Evolutionary conservation across 2,888 invertebrate species (phyloP).

Genomic region (Drosophila limbata): DNA sequence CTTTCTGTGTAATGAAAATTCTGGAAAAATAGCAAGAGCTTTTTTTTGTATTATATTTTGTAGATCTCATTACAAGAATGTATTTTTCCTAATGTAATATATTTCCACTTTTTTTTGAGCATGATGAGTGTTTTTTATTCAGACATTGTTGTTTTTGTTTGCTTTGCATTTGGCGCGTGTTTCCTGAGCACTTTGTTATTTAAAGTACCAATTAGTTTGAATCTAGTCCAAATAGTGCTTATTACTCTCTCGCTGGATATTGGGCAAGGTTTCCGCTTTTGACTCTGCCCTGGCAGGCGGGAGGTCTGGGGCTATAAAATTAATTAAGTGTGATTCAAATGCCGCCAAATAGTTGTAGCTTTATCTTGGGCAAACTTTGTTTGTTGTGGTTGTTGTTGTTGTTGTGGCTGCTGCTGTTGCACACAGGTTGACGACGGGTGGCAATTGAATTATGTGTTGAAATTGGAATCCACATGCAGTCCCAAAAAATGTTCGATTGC

Average conservation of each 20-base stretch:
- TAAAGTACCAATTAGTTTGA: slow-evolving; percentile 40
- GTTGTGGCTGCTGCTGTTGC: slow-evolving; percentile 12
- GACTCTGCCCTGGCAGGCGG: slow-evolving; percentile 8
- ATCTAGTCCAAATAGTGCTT: slow-evolving; percentile 24
- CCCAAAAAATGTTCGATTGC: slow-evolving; percentile 20
- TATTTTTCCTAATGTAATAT: slow-evolving; percentile 6
- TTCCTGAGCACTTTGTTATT: slow-evolving; percentile 30
- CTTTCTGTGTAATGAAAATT: too few species aligned
- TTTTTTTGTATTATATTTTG: background rate
- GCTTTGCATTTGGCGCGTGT: slow-evolving; percentile 10
- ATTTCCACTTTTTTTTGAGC: slow-evolving; percentile 1
- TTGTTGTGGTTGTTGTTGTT: slow-evolving; percentile 17
- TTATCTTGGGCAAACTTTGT: slow-evolving; percentile 13
- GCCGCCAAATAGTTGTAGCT: slow-evolving; percentile 49
- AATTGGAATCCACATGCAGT: slow-evolving; percentile 51
- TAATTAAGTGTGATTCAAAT: slow-evolving; percentile 71
- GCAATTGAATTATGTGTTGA: slow-evolving; percentile 61
- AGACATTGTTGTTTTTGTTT: slow-evolving; percentile 9
- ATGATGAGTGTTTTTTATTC: background rate
- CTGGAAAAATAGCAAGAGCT: background rate
- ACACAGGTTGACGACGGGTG: slow-evolving; percentile 57
- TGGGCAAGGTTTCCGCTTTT: slow-evolving; percentile 48
- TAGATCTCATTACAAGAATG: background rate
- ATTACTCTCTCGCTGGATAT: slow-evolving; percentile 30
- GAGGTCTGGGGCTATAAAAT: slow-evolving; percentile 53